phyloP scores from a whole-genome alignment of 2,888 invertebrate species.

The Xylota segnis region DNA sequence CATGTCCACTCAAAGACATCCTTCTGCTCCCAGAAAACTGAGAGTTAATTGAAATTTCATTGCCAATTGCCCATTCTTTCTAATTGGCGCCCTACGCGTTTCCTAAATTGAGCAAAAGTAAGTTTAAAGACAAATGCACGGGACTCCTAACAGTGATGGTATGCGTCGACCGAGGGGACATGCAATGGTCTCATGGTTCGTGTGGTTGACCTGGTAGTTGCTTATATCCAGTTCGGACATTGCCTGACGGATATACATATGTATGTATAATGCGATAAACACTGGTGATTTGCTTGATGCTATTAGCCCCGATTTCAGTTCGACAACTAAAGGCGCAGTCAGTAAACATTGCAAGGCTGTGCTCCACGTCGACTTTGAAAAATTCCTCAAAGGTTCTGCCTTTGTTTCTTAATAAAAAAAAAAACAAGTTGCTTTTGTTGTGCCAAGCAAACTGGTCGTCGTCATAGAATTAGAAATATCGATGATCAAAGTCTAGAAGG shows the following conservation, averaged over 20 bases:
- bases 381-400: slow-evolving; percentile 21
- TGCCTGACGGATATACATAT: slow-evolving; percentile 87
- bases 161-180: slow-evolving; percentile 88
- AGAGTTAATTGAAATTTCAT: too few relatives aligned
- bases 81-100: too few relatives aligned
- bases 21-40: too few relatives aligned
- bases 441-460: slow-evolving; percentile 91
- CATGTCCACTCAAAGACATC: too few relatives aligned
- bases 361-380: slow-evolving; percentile 81
- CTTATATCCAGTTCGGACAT: slow-evolving; percentile 91
- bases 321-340: slow-evolving; percentile 97
- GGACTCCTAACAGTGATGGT: slow-evolving; percentile 89
- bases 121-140: slow-evolving; percentile 91
- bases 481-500: slow-evolving; percentile 92
- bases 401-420: slow-evolving; percentile 88
- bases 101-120: too few relatives aligned
- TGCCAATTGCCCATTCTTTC: too few relatives aligned
- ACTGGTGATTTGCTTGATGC: slow-evolving; percentile 87
- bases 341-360: slow-evolving; percentile 87
- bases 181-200: slow-evolving; percentile 88
- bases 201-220: slow-evolving; percentile 93
- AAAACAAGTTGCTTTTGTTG: slow-evolving; percentile 96
- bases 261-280: slow-evolving; percentile 85
- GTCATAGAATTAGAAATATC: slow-evolving; percentile 88
- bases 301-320: slow-evolving; percentile 91